Conservation (phyloP, 2,797 vertebrate genomes). For the Syncerus caffer region DNA sequence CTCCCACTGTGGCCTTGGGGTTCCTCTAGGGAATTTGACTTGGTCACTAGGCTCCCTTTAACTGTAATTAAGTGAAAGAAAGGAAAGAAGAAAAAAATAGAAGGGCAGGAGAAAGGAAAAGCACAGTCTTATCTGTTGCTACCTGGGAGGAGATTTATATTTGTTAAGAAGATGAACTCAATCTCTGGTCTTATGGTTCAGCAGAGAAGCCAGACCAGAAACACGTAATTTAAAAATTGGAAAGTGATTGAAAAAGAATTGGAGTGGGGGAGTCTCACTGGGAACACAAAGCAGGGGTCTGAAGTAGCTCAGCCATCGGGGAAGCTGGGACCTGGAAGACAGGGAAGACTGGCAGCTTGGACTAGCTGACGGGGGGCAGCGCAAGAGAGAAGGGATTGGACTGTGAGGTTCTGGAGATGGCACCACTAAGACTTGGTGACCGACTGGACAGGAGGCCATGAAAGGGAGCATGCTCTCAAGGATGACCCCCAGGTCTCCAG, state of each 20-base stretch:
- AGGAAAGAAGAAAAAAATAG: background rate
- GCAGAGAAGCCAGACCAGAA: background rate
- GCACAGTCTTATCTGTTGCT: background rate
- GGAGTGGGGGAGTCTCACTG: rapidly evolving
- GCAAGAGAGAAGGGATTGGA: background rate
- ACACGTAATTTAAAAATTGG: background rate
- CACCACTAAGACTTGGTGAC: background rate
- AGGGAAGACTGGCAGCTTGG: rapidly evolving
- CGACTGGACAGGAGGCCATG: background rate
- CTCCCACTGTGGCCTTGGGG: background rate
- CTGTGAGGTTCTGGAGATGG: background rate
- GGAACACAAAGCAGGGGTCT: background rate
- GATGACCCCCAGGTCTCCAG: background rate
- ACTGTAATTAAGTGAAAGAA: background rate
- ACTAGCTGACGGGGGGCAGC: rapidly evolving
- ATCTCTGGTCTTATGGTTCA: background rate
- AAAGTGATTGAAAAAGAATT: background rate
- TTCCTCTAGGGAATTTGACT: background rate
- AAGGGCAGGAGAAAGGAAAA: background rate
- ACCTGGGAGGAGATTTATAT: background rate
- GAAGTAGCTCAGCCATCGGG: background rate
- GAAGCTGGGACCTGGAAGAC: background rate
- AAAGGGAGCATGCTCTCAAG: background rate
- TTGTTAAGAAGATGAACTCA: background rate
- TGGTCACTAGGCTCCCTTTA: background rate